Evolutionary conservation across 2,797 vertebrate species (phyloP).

Genomic region (Oreortyx pictus): DNA sequence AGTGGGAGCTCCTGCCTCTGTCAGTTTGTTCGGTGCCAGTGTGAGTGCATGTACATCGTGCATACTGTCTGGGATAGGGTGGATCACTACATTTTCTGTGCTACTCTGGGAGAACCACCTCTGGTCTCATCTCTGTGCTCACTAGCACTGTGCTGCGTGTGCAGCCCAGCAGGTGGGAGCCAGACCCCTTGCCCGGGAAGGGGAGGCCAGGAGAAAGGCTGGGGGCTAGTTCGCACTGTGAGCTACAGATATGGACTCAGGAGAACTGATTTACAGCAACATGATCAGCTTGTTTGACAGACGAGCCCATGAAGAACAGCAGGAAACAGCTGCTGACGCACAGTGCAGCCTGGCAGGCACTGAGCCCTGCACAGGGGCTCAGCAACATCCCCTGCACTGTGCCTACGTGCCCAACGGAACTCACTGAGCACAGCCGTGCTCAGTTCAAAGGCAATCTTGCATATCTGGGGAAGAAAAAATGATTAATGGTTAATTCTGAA

Average conservation of each 20-base stretch:
- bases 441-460: background rate
- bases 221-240: rapidly evolving
- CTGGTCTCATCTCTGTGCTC: background rate
- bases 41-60: rapidly evolving
- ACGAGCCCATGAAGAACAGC: rapidly evolving
- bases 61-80: background rate
- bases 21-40: rapidly evolving
- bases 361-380: rapidly evolving
- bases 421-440: rapidly evolving
- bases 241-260: background rate
- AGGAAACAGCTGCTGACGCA: background rate
- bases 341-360: background rate
- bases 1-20: background rate
- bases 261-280: background rate
- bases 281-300: background rate
- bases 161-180: background rate
- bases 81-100: background rate
- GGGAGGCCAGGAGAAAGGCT: rapidly evolving
- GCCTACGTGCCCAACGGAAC: background rate
- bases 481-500: background rate
- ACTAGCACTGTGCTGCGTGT: background rate
- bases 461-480: background rate
- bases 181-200: background rate
- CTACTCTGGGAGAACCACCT: background rate
- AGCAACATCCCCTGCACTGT: background rate